These are phyloP conservation scores for Phrynosoma blainvillii DNA, from an alignment of 2,113 vertebrate genomes.

Conservation along the genomic window DNA sequence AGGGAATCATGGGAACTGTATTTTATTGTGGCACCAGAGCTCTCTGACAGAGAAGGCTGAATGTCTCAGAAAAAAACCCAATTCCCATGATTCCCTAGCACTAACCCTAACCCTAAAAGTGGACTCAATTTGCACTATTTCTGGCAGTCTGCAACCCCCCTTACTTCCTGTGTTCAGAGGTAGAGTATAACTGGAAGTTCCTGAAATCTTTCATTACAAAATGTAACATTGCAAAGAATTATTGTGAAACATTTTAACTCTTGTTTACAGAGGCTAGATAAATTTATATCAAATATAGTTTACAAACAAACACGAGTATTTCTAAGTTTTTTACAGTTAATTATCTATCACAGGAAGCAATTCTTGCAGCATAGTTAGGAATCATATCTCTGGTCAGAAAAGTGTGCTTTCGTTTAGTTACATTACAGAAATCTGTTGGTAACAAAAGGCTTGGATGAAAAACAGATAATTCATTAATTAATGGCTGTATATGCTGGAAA, in stretches of 20 bases:
- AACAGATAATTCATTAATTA: slow-evolving; percentile 87
- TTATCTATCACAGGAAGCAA: slow-evolving; percentile 42
- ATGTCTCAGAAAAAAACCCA: too few relatives aligned
- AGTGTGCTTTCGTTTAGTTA: slow-evolving; percentile 75
- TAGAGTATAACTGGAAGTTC: slow-evolving; percentile 28
- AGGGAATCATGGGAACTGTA: too few relatives aligned
- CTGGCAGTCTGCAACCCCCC: too few relatives aligned
- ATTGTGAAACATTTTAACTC: background rate
- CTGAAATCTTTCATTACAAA: slow-evolving; percentile 35
- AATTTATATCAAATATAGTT: slow-evolving; percentile 23
- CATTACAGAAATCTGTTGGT: slow-evolving; percentile 61
- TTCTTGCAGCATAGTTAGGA: slow-evolving; percentile 33
- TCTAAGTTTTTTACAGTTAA: slow-evolving; percentile 48
- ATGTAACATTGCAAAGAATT: background rate
- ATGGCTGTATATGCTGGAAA: slow-evolving; percentile 80
- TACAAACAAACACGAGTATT: slow-evolving; percentile 7
- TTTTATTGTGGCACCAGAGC: too few relatives aligned
- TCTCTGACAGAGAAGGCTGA: too few relatives aligned
- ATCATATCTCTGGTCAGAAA: slow-evolving; percentile 58
- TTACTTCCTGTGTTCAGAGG: slow-evolving; percentile 41
- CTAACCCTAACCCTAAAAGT: too few relatives aligned
- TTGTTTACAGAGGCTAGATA: background rate
- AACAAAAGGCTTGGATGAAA: slow-evolving; percentile 70
- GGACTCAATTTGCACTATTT: too few relatives aligned
- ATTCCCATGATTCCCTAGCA: too few relatives aligned